These are phyloP conservation scores for Drosophila imparisetae DNA, from an alignment of 2,888 invertebrate species.

Conservation along the genomic window DNA sequence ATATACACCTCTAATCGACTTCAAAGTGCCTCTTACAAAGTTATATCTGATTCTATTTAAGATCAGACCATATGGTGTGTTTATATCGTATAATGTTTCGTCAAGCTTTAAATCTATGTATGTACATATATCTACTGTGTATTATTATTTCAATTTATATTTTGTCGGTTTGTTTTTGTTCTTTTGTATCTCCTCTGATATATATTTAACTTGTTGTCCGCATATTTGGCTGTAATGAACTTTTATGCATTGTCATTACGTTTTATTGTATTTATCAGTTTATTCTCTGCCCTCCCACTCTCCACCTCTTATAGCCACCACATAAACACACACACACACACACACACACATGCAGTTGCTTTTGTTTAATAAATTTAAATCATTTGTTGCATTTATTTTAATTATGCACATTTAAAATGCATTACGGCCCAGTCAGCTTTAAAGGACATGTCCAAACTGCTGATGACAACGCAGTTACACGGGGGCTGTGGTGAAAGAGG, in stretches of 20 bases:
- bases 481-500: background rate
- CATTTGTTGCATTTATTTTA: conserved; percentile 79
- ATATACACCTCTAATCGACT: background rate
- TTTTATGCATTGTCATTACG: conserved; percentile 78
- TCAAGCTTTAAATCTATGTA: background rate
- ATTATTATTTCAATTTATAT: background rate
- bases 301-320: background rate
- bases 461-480: conserved; percentile 7
- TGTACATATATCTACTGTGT: background rate
- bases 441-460: conserved; percentile 20
- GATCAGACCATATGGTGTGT: background rate
- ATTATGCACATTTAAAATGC: conserved; percentile 76
- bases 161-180: background rate
- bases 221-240: conserved; percentile 71
- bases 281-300: background rate
- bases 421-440: conserved; percentile 51
- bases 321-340: background rate
- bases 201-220: conserved; percentile 39
- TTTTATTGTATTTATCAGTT: conserved; percentile 71
- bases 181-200: conserved; percentile 12
- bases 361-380: conserved; percentile 76
- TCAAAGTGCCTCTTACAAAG: background rate
- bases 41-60: background rate
- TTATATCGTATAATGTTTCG: background rate
- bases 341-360: conserved; percentile 13